A percentile compares a stretch with the other conserved stretches of the same genome.
Conservation (phyloP, 2,888 invertebrate genomes). For the Prionchulus punctatus region DNA sequence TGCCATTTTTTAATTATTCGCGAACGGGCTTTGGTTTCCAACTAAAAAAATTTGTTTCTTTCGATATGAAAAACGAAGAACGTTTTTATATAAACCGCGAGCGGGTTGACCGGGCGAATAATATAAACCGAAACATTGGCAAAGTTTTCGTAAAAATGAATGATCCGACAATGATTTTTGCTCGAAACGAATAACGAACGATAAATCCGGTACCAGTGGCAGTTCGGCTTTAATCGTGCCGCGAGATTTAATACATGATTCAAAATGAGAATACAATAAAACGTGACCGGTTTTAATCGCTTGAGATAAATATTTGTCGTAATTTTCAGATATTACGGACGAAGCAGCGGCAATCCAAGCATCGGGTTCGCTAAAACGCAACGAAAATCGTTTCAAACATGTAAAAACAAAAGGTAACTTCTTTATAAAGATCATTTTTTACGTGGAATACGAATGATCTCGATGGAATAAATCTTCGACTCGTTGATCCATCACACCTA, state of each 20-base stretch:
- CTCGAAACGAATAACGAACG: background rate
- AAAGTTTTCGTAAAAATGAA: background rate
- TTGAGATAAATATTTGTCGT: too few species aligned
- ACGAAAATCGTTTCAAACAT: too few species aligned
- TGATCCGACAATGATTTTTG: background rate
- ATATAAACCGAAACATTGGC: conserved; percentile 12
- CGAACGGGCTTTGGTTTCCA: conserved; percentile 6
- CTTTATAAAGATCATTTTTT: too few species aligned
- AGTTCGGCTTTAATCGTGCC: too few species aligned
- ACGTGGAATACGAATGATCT: conserved; percentile 8
- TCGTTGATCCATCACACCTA: conserved; percentile 9
- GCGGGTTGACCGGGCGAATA: conserved; percentile 6
- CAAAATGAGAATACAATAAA: too few species aligned
- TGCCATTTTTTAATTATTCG: too few species aligned
- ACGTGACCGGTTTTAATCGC: too few species aligned
- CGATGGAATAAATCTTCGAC: conserved; percentile 14
- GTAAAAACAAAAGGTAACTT: too few species aligned
- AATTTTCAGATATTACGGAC: too few species aligned
- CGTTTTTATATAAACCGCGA: background rate
- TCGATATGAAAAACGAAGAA: conserved; percentile 6
- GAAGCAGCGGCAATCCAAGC: too few species aligned
- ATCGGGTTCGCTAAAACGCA: too few species aligned
- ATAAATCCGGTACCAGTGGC: background rate
- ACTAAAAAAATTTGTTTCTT: background rate
- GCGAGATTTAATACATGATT: too few species aligned